Evolutionary conservation across 2,888 invertebrate genomes (phyloP).

Genomic region (Periphyllus acericola): DNA sequence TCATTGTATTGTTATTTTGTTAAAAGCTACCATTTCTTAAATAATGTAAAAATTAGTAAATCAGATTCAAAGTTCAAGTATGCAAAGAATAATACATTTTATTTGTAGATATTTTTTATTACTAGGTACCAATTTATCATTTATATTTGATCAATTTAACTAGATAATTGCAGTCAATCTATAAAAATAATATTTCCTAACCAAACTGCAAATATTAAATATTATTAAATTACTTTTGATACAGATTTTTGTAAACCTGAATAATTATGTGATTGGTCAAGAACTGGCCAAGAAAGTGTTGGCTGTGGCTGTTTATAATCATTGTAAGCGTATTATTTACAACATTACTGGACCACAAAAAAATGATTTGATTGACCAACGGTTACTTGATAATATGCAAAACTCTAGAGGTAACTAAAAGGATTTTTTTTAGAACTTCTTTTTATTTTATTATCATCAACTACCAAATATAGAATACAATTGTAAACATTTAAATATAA

Average conservation of each 20-base stretch:
- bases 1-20: neutral
- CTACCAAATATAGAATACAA: neutral
- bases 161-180: neutral
- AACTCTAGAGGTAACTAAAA: slow-evolving; percentile 47
- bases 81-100: neutral
- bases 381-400: slow-evolving; percentile 57
- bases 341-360: slow-evolving; percentile 78
- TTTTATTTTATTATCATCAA: neutral
- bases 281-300: slow-evolving; percentile 97
- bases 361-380: slow-evolving; percentile 54
- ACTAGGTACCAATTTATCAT: neutral
- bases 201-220: neutral
- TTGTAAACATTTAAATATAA: neutral
- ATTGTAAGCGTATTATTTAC: slow-evolving; percentile 90
- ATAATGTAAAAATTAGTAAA: neutral
- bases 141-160: neutral
- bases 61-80: neutral
- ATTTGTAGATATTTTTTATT: neutral
- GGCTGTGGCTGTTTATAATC: slow-evolving; percentile 98
- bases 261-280: slow-evolving; percentile 97
- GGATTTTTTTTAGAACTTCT: neutral
- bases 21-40: neutral
- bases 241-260: slow-evolving; percentile 92
- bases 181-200: neutral
- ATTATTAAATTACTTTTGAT: slow-evolving; percentile 66